Conservation (phyloP, 2,888 invertebrate genomes). For the Rhaphigaster nebulosa region DNA sequence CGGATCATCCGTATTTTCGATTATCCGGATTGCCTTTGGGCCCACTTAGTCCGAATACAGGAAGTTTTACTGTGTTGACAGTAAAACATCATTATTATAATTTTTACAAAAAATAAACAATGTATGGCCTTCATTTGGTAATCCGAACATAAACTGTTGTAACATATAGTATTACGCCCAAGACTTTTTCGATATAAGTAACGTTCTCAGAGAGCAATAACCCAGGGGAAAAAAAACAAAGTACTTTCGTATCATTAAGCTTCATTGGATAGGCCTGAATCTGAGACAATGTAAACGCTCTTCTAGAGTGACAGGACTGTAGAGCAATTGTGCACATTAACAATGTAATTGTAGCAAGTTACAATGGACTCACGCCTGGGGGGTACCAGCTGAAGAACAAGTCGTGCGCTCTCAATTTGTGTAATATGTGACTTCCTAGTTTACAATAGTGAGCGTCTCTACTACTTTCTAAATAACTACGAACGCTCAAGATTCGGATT, state of each 20-base stretch:
- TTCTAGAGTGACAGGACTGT: background rate
- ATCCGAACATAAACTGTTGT: too few species aligned
- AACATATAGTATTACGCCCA: too few species aligned
- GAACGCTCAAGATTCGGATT: background rate
- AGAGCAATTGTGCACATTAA: background rate
- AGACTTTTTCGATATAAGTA: background rate
- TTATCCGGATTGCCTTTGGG: too few species aligned
- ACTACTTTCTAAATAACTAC: background rate
- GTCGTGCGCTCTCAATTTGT: slow-evolving; percentile 21
- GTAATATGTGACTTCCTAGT: slow-evolving; percentile 12
- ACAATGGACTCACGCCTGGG: background rate
- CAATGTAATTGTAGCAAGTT: background rate
- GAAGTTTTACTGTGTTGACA: too few species aligned
- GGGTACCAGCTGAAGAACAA: background rate
- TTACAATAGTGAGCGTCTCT: background rate
- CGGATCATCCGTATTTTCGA: too few species aligned
- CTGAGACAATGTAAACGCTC: slow-evolving; percentile 5
- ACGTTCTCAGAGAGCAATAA: background rate
- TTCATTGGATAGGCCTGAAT: background rate
- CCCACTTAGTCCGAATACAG: too few species aligned
- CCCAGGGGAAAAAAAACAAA: background rate
- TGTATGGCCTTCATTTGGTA: too few species aligned
- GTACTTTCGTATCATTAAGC: background rate
- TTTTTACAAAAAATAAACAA: too few species aligned
- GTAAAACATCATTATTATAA: too few species aligned